Evolutionary conservation across 2,888 invertebrate species (phyloP).

Genomic region (Agriopis aurantiaria): DNA sequence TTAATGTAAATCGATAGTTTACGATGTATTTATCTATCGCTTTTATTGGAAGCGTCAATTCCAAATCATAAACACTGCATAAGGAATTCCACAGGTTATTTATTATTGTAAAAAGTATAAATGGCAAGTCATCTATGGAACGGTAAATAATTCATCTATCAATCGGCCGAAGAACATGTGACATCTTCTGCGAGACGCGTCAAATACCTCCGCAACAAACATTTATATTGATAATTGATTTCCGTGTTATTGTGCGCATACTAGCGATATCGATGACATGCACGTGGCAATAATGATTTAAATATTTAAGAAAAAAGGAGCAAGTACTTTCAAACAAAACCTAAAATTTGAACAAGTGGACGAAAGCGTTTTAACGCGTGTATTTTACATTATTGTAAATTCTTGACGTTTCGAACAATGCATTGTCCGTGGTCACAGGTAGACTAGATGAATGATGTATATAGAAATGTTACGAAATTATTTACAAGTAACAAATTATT

Average conservation of each 20-base stretch:
- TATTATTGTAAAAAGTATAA: conserved; percentile 55
- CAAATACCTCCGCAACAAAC: conserved; percentile 62
- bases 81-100: conserved; percentile 55
- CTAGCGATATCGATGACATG: conserved; percentile 43
- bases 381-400: too few species aligned
- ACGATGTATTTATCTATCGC: conserved; percentile 37
- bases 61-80: conserved; percentile 42
- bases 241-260: conserved; percentile 49
- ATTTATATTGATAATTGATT: conserved; percentile 63
- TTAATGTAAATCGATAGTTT: conserved; percentile 34
- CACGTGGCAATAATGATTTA: conserved; percentile 21
- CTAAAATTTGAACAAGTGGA: neutral
- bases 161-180: conserved; percentile 57
- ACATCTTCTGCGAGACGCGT: conserved; percentile 60
- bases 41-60: conserved; percentile 43
- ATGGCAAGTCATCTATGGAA: conserved; percentile 72
- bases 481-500: too few species aligned
- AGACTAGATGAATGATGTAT: too few species aligned
- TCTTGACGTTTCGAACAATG: too few species aligned
- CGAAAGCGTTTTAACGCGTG: neutral
- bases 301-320: neutral
- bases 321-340: neutral
- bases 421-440: too few species aligned
- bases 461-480: too few species aligned
- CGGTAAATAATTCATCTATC: conserved; percentile 69